phyloP scores from a whole-genome alignment of 2,888 invertebrate genomes.

The Lymantria monacha region DNA sequence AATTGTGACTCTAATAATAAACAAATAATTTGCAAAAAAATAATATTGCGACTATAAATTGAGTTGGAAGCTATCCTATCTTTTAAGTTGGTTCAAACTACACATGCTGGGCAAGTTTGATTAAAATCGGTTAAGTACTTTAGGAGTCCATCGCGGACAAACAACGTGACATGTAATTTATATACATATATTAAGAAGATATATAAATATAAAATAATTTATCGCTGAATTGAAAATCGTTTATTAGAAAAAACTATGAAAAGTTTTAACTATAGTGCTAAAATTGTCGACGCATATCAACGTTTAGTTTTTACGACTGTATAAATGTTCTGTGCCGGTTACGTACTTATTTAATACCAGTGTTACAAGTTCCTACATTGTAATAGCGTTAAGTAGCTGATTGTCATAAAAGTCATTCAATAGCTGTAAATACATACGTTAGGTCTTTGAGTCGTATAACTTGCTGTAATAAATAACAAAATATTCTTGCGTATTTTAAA shows the following conservation, averaged over 20 bases:
- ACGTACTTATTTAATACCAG: slow-evolving; percentile 4
- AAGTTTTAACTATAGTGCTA: slow-evolving; percentile 4
- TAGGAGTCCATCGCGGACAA: too few relatives aligned
- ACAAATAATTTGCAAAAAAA: too few relatives aligned
- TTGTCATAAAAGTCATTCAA: slow-evolving; percentile 26
- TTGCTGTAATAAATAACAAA: slow-evolving; percentile 10
- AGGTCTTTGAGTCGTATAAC: slow-evolving; percentile 6
- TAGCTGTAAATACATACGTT: slow-evolving; percentile 21
- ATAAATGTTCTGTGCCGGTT: slow-evolving; percentile 6
- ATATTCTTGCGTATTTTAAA: slow-evolving; percentile 6
- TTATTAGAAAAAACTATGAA: slow-evolving; percentile 5
- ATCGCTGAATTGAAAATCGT: too few relatives aligned
- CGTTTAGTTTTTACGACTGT: slow-evolving; percentile 7
- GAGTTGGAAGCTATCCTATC: too few relatives aligned
- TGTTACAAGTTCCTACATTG: slow-evolving; percentile 18
- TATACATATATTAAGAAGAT: too few relatives aligned
- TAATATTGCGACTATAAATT: too few relatives aligned
- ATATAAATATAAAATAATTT: too few relatives aligned
- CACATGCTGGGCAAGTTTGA: too few relatives aligned
- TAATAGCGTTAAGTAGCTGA: slow-evolving; percentile 25
- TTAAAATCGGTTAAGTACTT: too few relatives aligned
- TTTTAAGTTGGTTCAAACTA: too few relatives aligned
- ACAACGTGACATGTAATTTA: too few relatives aligned
- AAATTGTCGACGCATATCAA: slow-evolving; percentile 5
- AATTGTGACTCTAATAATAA: too few relatives aligned